Evolutionary conservation across 2,888 invertebrate genomes (phyloP).

Genomic region (Drosophila cyrtoloma): DNA sequence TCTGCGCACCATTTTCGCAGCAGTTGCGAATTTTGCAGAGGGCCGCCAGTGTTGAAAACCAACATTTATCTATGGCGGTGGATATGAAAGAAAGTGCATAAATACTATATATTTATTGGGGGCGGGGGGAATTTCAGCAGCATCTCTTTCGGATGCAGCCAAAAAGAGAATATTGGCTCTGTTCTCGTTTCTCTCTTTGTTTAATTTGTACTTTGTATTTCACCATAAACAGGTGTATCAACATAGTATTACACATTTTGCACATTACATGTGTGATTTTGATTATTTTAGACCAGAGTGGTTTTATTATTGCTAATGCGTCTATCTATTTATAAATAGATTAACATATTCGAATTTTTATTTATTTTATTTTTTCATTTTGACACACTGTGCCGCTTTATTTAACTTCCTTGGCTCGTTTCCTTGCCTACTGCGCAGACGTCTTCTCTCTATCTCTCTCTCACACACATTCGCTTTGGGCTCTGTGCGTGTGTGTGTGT

Average conservation of each 20-base stretch:
- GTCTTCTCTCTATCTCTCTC: constrained; percentile 20
- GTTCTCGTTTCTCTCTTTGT: background rate
- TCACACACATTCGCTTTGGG: constrained; percentile 5
- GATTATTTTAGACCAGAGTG: background rate
- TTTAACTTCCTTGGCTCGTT: constrained; percentile 57
- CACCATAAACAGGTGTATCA: background rate
- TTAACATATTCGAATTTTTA: background rate
- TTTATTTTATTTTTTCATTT: constrained; percentile 15
- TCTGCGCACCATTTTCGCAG: constrained; percentile 25
- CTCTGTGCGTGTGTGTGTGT: constrained; percentile 10
- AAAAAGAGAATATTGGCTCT: background rate
- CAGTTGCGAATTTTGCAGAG: constrained; percentile 33
- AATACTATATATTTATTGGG: background rate
- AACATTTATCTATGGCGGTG: constrained; percentile 1
- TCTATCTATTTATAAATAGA: background rate
- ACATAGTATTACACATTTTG: background rate
- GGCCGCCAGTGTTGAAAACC: background rate
- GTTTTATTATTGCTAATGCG: background rate
- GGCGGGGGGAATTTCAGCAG: background rate
- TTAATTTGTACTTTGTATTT: background rate
- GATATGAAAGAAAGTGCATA: background rate
- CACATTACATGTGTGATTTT: background rate
- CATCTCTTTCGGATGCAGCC: background rate
- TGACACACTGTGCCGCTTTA: constrained; percentile 49
- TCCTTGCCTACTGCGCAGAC: constrained; percentile 51